A percentile compares a stretch with the other conserved stretches of the same genome.
These are phyloP conservation scores for Psittacula cyanocephala DNA, from an alignment of 2,113 vertebrate genomes.

Conservation along the genomic window DNA sequence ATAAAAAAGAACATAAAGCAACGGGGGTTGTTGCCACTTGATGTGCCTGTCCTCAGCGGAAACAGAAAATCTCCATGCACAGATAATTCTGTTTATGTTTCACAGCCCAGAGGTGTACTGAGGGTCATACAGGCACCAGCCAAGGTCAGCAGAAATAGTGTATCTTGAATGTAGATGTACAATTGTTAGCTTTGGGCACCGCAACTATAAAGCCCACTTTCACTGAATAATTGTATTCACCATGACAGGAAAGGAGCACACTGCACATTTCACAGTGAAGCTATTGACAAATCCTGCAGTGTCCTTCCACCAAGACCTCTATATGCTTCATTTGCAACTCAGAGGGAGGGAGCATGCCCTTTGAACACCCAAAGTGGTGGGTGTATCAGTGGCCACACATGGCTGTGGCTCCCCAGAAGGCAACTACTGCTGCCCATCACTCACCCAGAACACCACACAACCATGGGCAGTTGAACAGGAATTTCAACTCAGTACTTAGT, in stretches of 20 bases:
- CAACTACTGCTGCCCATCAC: not conserved
- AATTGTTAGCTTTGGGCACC: not conserved
- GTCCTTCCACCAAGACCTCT: not conserved
- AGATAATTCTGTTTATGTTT: not conserved
- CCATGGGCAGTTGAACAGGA: not conserved
- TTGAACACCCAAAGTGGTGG: not conserved
- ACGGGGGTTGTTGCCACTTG: not conserved
- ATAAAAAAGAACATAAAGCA: slow-evolving; percentile 9
- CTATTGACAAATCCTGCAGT: fast-evolving
- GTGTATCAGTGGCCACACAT: not conserved
- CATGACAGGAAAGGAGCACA: not conserved
- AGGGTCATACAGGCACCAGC: not conserved
- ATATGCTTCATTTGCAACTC: not conserved
- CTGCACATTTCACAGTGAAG: not conserved
- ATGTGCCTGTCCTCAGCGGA: not conserved
- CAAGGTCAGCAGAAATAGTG: not conserved
- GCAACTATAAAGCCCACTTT: not conserved
- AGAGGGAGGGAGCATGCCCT: not conserved
- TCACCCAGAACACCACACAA: not conserved
- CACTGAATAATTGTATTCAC: not conserved
- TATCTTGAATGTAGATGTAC: not conserved
- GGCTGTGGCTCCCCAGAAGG: not conserved
- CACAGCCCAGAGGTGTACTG: not conserved
- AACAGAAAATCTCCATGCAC: not conserved
- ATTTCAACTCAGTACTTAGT: not conserved